Percentiles rank a stretch among this genome's conserved stretches.
These are phyloP conservation scores for Chascanopsetta lugubris DNA, from an alignment of 2,113 vertebrate species.

Conservation along the genomic window DNA sequence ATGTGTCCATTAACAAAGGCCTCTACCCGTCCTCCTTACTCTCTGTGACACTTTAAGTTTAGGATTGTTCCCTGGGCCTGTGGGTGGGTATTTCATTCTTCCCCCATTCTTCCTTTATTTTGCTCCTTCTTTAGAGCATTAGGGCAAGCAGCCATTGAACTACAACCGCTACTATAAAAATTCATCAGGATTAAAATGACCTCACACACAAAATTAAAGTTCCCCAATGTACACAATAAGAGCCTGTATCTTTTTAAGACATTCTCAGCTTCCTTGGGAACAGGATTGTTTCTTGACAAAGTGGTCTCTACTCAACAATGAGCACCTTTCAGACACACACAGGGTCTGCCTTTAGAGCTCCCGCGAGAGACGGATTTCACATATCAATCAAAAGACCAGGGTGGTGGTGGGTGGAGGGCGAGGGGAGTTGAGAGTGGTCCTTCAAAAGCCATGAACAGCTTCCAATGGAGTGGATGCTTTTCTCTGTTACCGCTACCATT, in stretches of 20 bases:
- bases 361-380: conserved; percentile 84
- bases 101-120: conserved; percentile 65
- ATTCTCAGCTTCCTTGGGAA: conserved; percentile 83
- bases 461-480: conserved; percentile 75
- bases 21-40: conserved; percentile 67
- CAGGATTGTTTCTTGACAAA: conserved; percentile 86
- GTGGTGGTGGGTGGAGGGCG: conserved; percentile 19
- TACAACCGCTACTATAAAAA: conserved; percentile 83
- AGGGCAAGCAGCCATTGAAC: conserved; percentile 81
- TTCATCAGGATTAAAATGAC: conserved; percentile 89
- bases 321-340: conserved; percentile 84
- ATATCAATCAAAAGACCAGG: conserved; percentile 85
- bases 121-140: conserved; percentile 80
- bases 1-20: conserved; percentile 82
- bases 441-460: conserved; percentile 75
- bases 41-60: conserved; percentile 79
- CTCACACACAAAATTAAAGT: conserved; percentile 88
- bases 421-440: conserved; percentile 71
- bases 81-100: conserved; percentile 78
- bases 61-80: conserved; percentile 72
- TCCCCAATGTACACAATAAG: conserved; percentile 81
- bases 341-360: conserved; percentile 81
- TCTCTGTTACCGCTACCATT: conserved; percentile 70
- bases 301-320: conserved; percentile 82
- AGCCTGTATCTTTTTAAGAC: conserved; percentile 83